Evolutionary conservation across 1,140 invertebrate species (phyloP).

Genomic region (Glossosoma conforme): DNA sequence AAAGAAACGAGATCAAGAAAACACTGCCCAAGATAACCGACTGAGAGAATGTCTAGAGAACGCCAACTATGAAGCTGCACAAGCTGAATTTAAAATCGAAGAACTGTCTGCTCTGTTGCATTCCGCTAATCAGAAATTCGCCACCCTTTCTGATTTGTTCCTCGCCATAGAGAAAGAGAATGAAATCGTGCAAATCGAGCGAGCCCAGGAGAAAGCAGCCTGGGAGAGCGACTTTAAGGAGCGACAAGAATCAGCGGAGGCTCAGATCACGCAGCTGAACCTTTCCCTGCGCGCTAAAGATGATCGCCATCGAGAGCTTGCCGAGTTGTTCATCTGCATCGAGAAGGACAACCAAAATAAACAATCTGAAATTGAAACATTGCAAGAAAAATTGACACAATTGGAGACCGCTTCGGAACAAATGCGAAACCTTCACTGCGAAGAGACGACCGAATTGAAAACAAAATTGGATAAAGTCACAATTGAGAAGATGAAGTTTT

Average conservation of each 20-base stretch:
- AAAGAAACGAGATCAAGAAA: not conserved
- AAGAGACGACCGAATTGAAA: conserved; percentile 31
- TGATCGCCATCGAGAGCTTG: conserved; percentile 24
- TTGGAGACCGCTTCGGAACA: not conserved
- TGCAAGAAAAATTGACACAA: not conserved
- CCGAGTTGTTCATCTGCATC: not conserved
- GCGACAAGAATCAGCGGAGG: conserved; percentile 14
- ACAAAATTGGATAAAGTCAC: conserved; percentile 39
- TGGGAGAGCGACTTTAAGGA: conserved; percentile 38
- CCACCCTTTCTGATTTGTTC: not conserved
- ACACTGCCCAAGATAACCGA: too few relatives aligned
- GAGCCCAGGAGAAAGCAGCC: not conserved
- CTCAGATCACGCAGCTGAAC: conserved; percentile 9
- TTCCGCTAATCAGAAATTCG: conserved; percentile 4
- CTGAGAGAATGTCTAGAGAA: too few relatives aligned
- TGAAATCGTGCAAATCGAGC: too few relatives aligned
- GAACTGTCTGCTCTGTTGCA: too few relatives aligned
- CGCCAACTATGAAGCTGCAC: too few relatives aligned
- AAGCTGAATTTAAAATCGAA: too few relatives aligned
- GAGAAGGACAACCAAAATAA: not conserved
- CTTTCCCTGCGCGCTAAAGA: conserved; percentile 39
- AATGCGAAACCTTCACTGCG: not conserved
- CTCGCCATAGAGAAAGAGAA: not conserved
- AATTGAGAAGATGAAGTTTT: conserved; percentile 46
- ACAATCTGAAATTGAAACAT: not conserved